A percentile compares a stretch with the other conserved stretches of the same genome.
phyloP scores from a whole-genome alignment of 2,888 invertebrate species.

The Parnassius orleans region DNA sequence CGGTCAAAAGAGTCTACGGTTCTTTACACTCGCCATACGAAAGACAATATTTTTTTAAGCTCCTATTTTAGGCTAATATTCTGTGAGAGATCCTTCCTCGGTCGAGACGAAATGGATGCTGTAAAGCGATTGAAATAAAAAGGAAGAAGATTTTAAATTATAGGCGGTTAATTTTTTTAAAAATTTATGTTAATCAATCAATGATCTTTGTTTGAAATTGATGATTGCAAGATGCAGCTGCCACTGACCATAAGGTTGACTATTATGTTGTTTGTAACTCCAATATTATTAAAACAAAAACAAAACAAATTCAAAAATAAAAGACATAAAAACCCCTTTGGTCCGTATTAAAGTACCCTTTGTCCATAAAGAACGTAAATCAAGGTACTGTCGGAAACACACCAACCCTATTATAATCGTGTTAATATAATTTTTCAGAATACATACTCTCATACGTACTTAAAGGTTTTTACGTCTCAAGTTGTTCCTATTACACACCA shows the following conservation, averaged over 20 bases:
- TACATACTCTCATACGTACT: neutral
- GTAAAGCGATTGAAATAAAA: too few relatives aligned
- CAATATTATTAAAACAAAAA: neutral
- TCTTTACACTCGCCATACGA: too few relatives aligned
- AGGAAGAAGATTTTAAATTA: too few relatives aligned
- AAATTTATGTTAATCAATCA: too few relatives aligned
- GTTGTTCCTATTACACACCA: neutral
- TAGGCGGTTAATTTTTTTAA: neutral
- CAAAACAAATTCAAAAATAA: neutral
- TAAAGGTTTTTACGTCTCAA: neutral
- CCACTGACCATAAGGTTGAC: neutral
- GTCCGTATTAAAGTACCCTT: conserved; percentile 21
- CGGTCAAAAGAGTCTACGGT: too few relatives aligned
- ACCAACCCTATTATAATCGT: conserved; percentile 11
- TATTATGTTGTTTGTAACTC: too few relatives aligned
- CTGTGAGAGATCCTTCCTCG: too few relatives aligned
- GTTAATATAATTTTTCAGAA: conserved; percentile 15
- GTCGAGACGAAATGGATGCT: too few relatives aligned
- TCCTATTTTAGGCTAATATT: too few relatives aligned
- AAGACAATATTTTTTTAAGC: too few relatives aligned
- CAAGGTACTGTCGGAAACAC: conserved; percentile 18
- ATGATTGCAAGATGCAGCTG: neutral
- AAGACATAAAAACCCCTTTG: conserved; percentile 9
- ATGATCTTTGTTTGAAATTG: too few relatives aligned
- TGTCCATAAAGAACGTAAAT: conserved; percentile 16